Evolutionary conservation across 2,113 vertebrate species (phyloP).

Genomic region (Uropsilus gracilis): DNA sequence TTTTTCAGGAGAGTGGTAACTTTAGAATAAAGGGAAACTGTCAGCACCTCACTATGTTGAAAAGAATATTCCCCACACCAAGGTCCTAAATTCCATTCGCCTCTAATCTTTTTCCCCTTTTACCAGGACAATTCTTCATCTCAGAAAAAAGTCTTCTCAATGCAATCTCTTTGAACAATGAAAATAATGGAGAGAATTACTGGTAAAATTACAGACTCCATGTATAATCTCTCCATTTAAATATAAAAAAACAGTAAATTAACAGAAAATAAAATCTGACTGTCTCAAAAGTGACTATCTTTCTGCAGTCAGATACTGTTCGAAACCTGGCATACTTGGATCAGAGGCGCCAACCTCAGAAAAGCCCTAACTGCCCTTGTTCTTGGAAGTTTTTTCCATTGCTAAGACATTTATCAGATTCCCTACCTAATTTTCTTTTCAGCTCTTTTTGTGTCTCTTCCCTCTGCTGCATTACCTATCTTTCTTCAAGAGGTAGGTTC

Average conservation of each 20-base stretch:
- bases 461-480: not conserved
- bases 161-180: constrained; percentile 9
- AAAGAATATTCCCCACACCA: not conserved
- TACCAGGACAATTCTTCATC: not conserved
- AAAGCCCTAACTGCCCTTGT: not conserved
- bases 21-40: too few relatives aligned
- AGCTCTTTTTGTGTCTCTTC: not conserved
- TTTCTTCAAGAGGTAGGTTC: not conserved
- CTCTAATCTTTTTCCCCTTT: not conserved
- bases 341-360: not conserved
- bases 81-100: not conserved
- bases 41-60: not conserved
- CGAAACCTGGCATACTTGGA: not conserved
- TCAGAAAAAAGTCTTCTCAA: not conserved
- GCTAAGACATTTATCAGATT: not conserved
- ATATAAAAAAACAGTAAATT: not conserved
- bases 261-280: not conserved
- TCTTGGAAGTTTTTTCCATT: not conserved
- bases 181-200: not conserved
- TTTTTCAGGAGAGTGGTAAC: not conserved
- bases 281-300: not conserved
- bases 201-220: not conserved
- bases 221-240: not conserved
- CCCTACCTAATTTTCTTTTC: not conserved
- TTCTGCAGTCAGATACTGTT: not conserved